Percentiles rank a stretch among this genome's conserved stretches.
Conservation (phyloP, 2,113 vertebrate genomes). For the Ophthalmolycus amberensis region DNA sequence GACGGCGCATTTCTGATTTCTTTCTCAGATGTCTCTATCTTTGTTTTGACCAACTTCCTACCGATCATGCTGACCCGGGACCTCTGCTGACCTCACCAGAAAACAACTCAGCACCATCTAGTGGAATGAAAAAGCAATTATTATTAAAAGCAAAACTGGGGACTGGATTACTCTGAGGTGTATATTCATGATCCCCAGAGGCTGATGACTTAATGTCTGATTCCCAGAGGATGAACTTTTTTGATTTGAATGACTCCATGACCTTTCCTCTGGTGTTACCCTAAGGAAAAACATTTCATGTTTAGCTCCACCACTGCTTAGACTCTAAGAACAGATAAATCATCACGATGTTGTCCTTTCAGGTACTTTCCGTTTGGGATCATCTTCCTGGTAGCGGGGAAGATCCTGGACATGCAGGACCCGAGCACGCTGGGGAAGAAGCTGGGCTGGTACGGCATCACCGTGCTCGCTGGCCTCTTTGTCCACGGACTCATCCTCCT, state of each 20-base stretch:
- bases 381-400: constrained; percentile 90
- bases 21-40: too few relatives aligned
- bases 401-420: constrained; percentile 92
- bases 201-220: background rate
- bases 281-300: background rate
- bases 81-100: too few relatives aligned
- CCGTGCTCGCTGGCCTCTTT: constrained; percentile 86
- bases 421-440: constrained; percentile 84
- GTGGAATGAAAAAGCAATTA: too few relatives aligned
- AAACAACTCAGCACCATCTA: too few relatives aligned
- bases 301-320: background rate
- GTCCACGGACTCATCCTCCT: constrained; percentile 86
- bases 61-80: too few relatives aligned
- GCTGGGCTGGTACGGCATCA: constrained; percentile 89
- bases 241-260: background rate
- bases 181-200: background rate
- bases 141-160: background rate
- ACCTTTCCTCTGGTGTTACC: background rate
- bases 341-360: constrained; percentile 1
- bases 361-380: constrained; percentile 95
- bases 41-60: too few relatives aligned
- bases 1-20: too few relatives aligned
- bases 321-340: background rate
- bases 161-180: background rate
- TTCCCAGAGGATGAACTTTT: background rate